Conservation (phyloP, 2,888 invertebrate species). For the Alloplasta piceator region DNA sequence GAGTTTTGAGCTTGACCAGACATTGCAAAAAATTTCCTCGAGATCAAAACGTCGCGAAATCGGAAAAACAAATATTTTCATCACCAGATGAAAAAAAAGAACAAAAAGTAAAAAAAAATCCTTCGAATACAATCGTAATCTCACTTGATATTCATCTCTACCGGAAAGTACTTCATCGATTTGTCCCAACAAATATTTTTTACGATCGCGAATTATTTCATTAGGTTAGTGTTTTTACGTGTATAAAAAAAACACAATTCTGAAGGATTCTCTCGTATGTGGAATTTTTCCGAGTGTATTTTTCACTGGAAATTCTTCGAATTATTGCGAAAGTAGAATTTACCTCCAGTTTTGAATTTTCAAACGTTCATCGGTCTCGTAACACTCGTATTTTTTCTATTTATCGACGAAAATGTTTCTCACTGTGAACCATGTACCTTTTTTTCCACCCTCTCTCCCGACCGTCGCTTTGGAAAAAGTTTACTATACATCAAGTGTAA, state of each 20-base stretch:
- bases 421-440: not conserved
- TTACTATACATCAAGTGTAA: not conserved
- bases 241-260: not conserved
- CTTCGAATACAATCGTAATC: too few species aligned
- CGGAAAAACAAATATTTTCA: too few species aligned
- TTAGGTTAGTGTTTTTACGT: not conserved
- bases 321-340: slow-evolving; percentile 6
- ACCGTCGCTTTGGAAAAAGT: not conserved
- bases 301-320: too few species aligned
- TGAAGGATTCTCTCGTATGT: not conserved
- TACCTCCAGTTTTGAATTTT: not conserved
- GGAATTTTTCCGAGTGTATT: not conserved
- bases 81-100: too few species aligned
- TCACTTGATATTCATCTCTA: too few species aligned
- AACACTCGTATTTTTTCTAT: not conserved
- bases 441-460: slow-evolving; percentile 1
- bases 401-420: not conserved
- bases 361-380: slow-evolving; percentile 22
- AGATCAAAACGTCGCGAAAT: too few species aligned
- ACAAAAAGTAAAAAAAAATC: too few species aligned
- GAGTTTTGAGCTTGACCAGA: slow-evolving; percentile 27
- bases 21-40: slow-evolving; percentile 21
- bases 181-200: too few species aligned
- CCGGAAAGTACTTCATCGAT: too few species aligned
- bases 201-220: too few species aligned